A percentile compares a stretch with the other conserved stretches of the same genome.
Conservation (phyloP, 2,888 invertebrate species). For the Cryptosula pallasiana region DNA sequence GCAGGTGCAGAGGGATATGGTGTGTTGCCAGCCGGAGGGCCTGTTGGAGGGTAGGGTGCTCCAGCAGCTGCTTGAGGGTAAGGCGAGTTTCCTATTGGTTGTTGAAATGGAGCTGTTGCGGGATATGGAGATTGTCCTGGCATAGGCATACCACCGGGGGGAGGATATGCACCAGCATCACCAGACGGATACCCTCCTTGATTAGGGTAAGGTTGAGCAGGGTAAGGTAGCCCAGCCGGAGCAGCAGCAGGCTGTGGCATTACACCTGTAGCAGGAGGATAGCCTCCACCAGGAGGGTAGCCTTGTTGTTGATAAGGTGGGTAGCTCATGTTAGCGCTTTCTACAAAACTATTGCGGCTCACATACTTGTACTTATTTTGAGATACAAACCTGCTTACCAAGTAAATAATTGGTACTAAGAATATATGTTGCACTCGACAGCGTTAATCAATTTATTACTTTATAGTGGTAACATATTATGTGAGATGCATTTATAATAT, state of each 20-base stretch:
- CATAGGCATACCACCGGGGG: background rate
- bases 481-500: too few relatives aligned
- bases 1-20: background rate
- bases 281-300: background rate
- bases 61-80: background rate
- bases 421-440: too few relatives aligned
- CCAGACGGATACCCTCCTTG: background rate
- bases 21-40: background rate
- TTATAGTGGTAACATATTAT: too few relatives aligned
- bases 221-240: slow-evolving; percentile 9
- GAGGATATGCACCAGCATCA: background rate
- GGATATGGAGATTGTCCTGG: background rate
- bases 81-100: too few relatives aligned
- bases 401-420: too few relatives aligned
- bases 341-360: too few relatives aligned
- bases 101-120: too few relatives aligned
- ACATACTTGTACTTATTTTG: too few relatives aligned
- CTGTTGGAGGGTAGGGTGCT: background rate
- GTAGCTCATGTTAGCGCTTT: too few relatives aligned
- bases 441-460: too few relatives aligned
- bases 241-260: slow-evolving; percentile 16
- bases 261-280: background rate
- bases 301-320: background rate
- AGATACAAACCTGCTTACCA: too few relatives aligned
- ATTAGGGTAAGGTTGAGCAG: slow-evolving; percentile 18